Evolutionary conservation across 1,140 invertebrate species (phyloP), one percentile per base, ranked within the genome.

Genomic region (Eubasilissa regina): DNA sequence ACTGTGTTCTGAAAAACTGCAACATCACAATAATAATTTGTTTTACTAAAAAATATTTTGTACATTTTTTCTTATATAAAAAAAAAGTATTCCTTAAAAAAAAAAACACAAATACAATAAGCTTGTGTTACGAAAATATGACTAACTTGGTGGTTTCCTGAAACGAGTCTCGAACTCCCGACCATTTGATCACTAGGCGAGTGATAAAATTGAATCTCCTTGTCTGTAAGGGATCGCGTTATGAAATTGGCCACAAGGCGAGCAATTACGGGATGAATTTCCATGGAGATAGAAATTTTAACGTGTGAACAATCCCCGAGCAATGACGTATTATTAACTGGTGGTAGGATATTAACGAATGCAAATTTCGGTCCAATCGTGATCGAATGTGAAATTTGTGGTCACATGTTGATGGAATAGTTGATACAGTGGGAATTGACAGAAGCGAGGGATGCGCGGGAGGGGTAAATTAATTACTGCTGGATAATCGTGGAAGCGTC

Each of bases 401-500:
- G 45, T 48, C 44, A 21, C 66, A 21, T 21, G n/a, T 51, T 48
- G 45, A 70, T 47, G 66, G 45, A 70, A 21, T 58, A 56, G 53
- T 74, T 74, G 70, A 74, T 74, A 55, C 53, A 56, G 70, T 17
- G 70, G 35, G 51, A 74, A 74, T 74, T 35, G 35, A 47, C 25
- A 19, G 48, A 74, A 53, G 25, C 45, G 45, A 13, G 3, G 17
- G 66, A 44, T n/a, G 66, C 15, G 43, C 4, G 66, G 66, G 12
- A 15, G 45, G 66, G 45, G 66, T 70, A 70, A 70, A 70, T 70
- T 70, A 70, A 70, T 70, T 70, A 70, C 66, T 70, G 66, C 12
- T 44, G 11, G 66, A 70, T 70, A 70, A 70, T 70, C 66, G 66
- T 45, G 66, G 66, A n/a, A 70, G 66, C 66, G 66, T 70, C 66